Evolutionary conservation across 2,113 vertebrate genomes (phyloP).

Genomic region (Ardeotis arabs): DNA sequence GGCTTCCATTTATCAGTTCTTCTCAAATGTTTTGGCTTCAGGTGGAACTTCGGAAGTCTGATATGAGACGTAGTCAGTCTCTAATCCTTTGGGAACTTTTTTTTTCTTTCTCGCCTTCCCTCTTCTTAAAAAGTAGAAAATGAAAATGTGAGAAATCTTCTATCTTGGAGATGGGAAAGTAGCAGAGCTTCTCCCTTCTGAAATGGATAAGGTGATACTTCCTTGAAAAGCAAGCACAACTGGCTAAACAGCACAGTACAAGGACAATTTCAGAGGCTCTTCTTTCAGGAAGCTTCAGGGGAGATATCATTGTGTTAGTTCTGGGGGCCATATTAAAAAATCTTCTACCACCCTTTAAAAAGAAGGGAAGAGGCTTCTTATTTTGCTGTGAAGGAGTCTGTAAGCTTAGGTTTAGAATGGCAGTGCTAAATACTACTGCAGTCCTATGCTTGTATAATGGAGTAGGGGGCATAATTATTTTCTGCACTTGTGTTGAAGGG

Average conservation of each 20-base stretch:
- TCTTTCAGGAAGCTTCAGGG: background rate
- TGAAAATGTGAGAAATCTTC: background rate
- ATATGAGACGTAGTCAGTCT: background rate
- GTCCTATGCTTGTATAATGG: background rate
- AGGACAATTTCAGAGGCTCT: background rate
- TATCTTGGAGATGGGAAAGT: background rate
- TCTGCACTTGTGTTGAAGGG: background rate
- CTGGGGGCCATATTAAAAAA: background rate
- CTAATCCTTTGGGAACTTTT: background rate
- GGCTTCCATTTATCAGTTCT: background rate
- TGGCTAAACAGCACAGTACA: background rate
- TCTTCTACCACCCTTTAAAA: background rate
- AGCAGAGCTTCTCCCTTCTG: background rate
- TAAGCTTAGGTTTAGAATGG: background rate
- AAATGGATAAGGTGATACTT: background rate
- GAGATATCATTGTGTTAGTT: background rate
- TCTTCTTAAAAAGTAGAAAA: background rate
- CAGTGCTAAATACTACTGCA: background rate
- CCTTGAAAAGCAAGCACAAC: background rate
- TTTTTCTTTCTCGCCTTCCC: background rate
- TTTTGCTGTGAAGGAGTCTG: background rate
- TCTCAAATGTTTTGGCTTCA: background rate
- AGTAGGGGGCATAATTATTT: background rate
- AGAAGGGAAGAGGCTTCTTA: background rate
- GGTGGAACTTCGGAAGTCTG: background rate